Evolutionary conservation across 2,888 invertebrate genomes (phyloP).

Genomic region (Callyntrura guangdongensis): DNA sequence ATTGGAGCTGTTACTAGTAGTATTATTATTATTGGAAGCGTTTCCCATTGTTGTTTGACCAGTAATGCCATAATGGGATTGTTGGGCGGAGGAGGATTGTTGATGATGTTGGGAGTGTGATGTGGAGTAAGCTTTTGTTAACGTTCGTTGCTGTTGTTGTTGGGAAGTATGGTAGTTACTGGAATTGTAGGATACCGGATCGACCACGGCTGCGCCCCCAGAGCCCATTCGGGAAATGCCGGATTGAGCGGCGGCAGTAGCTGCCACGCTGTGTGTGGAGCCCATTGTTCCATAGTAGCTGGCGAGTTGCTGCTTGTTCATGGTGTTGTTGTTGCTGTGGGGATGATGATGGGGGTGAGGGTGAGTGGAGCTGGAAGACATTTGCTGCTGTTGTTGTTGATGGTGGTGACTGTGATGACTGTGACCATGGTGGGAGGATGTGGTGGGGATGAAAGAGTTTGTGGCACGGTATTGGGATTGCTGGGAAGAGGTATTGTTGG

Average conservation of each 20-base stretch:
- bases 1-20: slow-evolving; percentile 71
- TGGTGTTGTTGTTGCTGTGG: slow-evolving; percentile 59
- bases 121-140: slow-evolving; percentile 81
- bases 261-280: slow-evolving; percentile 40
- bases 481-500: slow-evolving; percentile 73
- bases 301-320: slow-evolving; percentile 62
- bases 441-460: slow-evolving; percentile 84
- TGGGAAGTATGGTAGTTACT: slow-evolving; percentile 79
- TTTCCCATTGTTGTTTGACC: slow-evolving; percentile 55
- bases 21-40: not conserved
- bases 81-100: slow-evolving; percentile 64
- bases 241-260: slow-evolving; percentile 47
- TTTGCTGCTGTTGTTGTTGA: slow-evolving; percentile 69
- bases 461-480: slow-evolving; percentile 77
- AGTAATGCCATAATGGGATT: slow-evolving; percentile 81
- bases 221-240: slow-evolving; percentile 67
- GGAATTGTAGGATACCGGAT: slow-evolving; percentile 69
- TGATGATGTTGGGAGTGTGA: slow-evolving; percentile 68
- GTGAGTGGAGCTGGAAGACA: slow-evolving; percentile 57
- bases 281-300: slow-evolving; percentile 73
- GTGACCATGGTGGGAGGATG: slow-evolving; percentile 76
- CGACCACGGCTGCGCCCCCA: slow-evolving; percentile 19
- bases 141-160: slow-evolving; percentile 77
- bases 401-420: slow-evolving; percentile 70
- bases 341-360: slow-evolving; percentile 68